Evolutionary conservation across 2,797 vertebrate genomes (phyloP).

Genomic region (Argya squamiceps): DNA sequence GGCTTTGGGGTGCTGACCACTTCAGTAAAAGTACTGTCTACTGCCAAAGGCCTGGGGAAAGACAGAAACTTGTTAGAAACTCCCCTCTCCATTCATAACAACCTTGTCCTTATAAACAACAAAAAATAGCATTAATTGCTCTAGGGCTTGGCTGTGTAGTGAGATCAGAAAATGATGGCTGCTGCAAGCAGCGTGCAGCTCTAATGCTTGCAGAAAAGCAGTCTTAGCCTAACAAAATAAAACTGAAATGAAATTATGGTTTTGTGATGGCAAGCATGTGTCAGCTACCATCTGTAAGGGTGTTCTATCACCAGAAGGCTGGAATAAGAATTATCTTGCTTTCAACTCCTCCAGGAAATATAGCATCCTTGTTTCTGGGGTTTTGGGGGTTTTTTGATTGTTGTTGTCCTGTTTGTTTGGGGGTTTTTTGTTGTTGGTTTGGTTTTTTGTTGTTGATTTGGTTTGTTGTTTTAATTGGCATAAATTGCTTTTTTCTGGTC

Average conservation of each 20-base stretch:
- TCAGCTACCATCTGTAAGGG: background rate
- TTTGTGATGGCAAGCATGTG: background rate
- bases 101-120: background rate
- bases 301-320: background rate
- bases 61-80: background rate
- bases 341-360: background rate
- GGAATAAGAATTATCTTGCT: background rate
- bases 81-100: background rate
- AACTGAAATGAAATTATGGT: background rate
- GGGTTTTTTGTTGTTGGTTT: background rate
- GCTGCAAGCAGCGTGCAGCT: background rate
- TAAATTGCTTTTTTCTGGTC: background rate
- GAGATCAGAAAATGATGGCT: background rate
- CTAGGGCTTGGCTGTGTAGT: background rate
- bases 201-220: background rate
- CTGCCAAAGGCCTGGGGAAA: background rate
- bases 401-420: background rate
- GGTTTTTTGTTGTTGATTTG: background rate
- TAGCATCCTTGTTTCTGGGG: background rate
- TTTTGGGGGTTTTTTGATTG: background rate
- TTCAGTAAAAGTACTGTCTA: background rate
- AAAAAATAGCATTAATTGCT: background rate
- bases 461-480: background rate
- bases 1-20: too few species aligned
- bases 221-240: background rate